Evolutionary conservation across 2,797 vertebrate genomes (phyloP), one percentile per base, ranked within the genome.

Genomic region (Pterois miles): DNA sequence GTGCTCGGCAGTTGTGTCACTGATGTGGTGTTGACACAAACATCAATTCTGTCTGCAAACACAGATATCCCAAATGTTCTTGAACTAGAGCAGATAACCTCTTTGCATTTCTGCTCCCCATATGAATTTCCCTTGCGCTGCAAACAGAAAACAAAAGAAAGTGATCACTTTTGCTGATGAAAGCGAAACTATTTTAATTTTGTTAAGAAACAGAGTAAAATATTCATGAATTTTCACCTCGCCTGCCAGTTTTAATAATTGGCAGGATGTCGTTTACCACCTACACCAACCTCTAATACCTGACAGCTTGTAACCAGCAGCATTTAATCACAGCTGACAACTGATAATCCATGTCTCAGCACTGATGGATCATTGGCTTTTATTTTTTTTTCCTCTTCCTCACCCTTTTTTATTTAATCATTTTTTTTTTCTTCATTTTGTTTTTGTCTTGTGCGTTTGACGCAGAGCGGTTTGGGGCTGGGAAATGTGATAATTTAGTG

Each of bases 291-390:
- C 85, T 64, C 82, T 89, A 82, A 86, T 89, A 92, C 92, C 91
- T 92, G 93, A 92, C 93, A 93, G 93, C 89, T 84, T 89, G 90
- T 92, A 91, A 83, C 87, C 91, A 87, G 80, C 89, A 87, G 85
- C 89, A 78, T 91, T 91, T 93, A 92, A 93, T 94, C 88, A 92
- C 84, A 80, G 81, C 87, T 85, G 93, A 94, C 92, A 92, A 88
- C 86, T 91, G 89, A 92, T 94, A 91, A 93, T 90, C 90, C 91
- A 84, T 20, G 84, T 88, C 86, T 84, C 74, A 34, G 53, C 81
- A 18, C 83, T 86, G 89, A 89, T 89, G 84, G 91, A 89, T 86
- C 83, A 70, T 73, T 82, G 76, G 76, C 73, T 82, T 76, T 76
- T 68, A n/a, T 46, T 71, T 71, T 71, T 20, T 48, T 48, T 36